Base-by-base conservation (phyloP, 1,140 invertebrate genomes). In the Aleiodes sp. region DNA sequence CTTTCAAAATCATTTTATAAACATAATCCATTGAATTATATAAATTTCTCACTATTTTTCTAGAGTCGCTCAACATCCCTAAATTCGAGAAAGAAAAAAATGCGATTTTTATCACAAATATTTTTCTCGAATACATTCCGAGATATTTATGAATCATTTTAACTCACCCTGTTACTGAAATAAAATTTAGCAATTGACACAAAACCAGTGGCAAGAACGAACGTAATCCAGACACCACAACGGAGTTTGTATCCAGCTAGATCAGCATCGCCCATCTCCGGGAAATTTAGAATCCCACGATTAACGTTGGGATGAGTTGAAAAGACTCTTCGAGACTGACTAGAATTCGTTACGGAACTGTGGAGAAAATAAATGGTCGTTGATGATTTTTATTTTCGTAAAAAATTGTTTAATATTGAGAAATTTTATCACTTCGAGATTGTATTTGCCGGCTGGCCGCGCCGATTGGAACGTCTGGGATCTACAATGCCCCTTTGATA, bases 131-230 rank as follows among this genome's bases (percentile, higher is more conserved):
- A n/a, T n/a, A n/a, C n/a, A n/a, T n/a, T n/a, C n/a, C n/a, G n/a
- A n/a, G n/a, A n/a, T n/a, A n/a, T n/a, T n/a, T n/a, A n/a, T n/a
- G n/a, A n/a, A n/a, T n/a, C n/a, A n/a, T n/a, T n/a, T 61, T 10
- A 21, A 65, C 77, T 85, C 72, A 90, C 91, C 82, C 91, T 87
- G 76, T 90, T 85, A 75, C 91, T 89, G 67, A 92, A 90, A 73
- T 91, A 92, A 80, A 91, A 91, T 79, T 91, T 92, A 0, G 89
- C 89, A 19, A 88, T 89, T 1, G 88, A 90, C 24, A 92, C 84
- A 73, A 91, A 91, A 12, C 90, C 86, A 8, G 90, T 90, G 3
- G 88, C 88, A 16, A 92, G 75, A 10, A 90, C 88, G 71, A 92
- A 88, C 0, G 89, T 90, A 35, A 90, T 90, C 76, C 90, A 90